These are phyloP conservation scores for Habropoda laboriosa DNA, from an alignment of 1,140 invertebrate species.

Conservation along the genomic window DNA sequence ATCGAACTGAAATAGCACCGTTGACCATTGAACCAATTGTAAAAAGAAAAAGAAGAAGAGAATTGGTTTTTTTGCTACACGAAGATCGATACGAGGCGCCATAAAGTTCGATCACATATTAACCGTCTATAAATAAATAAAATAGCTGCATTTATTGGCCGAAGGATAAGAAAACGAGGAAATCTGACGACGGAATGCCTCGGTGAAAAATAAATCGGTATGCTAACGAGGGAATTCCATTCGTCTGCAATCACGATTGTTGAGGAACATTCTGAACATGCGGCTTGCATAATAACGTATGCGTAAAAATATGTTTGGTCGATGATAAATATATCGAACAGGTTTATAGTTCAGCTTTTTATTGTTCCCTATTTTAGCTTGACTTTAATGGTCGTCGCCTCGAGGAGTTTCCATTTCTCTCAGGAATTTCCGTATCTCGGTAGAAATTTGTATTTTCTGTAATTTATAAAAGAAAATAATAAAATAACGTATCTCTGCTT, in stretches of 20 bases:
- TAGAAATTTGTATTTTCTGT: too few relatives aligned
- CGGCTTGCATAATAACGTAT: background rate
- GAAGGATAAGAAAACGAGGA: background rate
- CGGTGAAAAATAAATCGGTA: background rate
- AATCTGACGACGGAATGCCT: background rate
- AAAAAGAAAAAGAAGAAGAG: too few relatives aligned
- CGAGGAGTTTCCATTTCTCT: too few relatives aligned
- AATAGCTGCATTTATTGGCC: background rate
- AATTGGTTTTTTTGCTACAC: background rate
- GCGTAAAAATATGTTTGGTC: background rate
- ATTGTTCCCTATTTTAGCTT: too few relatives aligned
- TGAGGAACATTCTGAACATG: background rate
- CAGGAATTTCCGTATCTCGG: too few relatives aligned
- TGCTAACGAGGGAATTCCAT: conserved; percentile 5
- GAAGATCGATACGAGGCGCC: too few relatives aligned
- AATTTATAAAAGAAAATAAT: too few relatives aligned
- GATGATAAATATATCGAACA: conserved; percentile 3
- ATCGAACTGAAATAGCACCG: background rate
- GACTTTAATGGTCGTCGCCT: too few relatives aligned
- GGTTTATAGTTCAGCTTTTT: background rate
- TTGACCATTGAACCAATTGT: background rate
- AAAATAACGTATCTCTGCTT: too few relatives aligned
- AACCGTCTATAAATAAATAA: background rate
- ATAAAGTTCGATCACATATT: too few relatives aligned
- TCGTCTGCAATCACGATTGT: background rate